A percentile compares a stretch with the other conserved stretches of the same genome.
Evolutionary conservation across 2,888 invertebrate genomes (phyloP).

Genomic region (Eudasyphora cyanicolor): DNA sequence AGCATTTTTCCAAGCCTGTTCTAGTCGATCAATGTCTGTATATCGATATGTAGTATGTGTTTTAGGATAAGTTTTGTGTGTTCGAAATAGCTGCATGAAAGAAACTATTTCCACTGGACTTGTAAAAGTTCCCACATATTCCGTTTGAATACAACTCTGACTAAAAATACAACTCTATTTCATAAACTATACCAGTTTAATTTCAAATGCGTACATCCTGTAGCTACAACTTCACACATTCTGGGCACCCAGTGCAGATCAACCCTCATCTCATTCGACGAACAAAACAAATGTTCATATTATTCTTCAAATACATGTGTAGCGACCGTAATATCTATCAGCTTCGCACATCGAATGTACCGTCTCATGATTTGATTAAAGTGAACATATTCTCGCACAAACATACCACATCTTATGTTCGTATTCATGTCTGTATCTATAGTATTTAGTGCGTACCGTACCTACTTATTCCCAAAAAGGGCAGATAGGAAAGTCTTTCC

Average conservation of each 20-base stretch:
- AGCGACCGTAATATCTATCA: conserved; percentile 13
- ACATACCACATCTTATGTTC: conserved; percentile 13
- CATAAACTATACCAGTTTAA: too few relatives aligned
- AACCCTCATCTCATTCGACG: not conserved
- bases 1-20: not conserved
- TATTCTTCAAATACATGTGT: conserved; percentile 13
- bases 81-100: too few relatives aligned
- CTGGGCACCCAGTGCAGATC: not conserved
- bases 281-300: conserved; percentile 27
- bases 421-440: not conserved
- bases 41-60: too few relatives aligned
- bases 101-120: too few relatives aligned
- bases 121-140: too few relatives aligned
- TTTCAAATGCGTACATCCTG: too few relatives aligned
- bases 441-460: conserved; percentile 4
- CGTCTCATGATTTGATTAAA: conserved; percentile 32
- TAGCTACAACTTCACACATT: not conserved
- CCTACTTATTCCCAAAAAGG: conserved; percentile 31
- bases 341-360: not conserved
- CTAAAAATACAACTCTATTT: too few relatives aligned
- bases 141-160: too few relatives aligned
- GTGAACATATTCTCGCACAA: conserved; percentile 1
- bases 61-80: too few relatives aligned
- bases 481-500: conserved; percentile 29
- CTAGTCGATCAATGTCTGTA: not conserved